These are phyloP conservation scores for Erpetoichthys calabaricus DNA, from an alignment of 2,797 vertebrate genomes.

Conservation along the genomic window DNA sequence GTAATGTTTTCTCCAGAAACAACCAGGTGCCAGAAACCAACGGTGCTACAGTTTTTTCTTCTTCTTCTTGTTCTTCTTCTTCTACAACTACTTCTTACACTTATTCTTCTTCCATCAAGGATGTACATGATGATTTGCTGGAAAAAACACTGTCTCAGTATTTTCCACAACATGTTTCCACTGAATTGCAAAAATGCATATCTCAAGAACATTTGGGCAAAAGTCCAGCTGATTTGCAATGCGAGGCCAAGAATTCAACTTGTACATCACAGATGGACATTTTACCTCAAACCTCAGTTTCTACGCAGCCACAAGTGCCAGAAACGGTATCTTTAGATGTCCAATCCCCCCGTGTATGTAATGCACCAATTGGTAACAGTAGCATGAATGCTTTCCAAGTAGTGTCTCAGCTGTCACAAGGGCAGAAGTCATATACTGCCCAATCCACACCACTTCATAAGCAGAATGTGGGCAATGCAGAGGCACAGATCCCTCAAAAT, in stretches of 20 bases:
- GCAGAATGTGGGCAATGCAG: too few relatives aligned
- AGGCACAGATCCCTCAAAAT: too few relatives aligned
- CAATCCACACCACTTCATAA: conserved; percentile 16
- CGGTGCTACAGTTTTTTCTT: conserved; percentile 75
- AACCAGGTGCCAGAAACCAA: conserved; percentile 72
- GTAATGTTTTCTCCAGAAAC: conserved; percentile 63
- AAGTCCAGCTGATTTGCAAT: conserved; percentile 53
- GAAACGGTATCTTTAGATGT: conserved; percentile 45
- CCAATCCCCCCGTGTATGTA: conserved; percentile 47
- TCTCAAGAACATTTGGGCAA: conserved; percentile 63
- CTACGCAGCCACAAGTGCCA: conserved; percentile 61
- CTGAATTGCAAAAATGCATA: conserved; percentile 66
- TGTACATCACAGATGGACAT: conserved; percentile 80
- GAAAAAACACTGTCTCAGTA: conserved; percentile 82
- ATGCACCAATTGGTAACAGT: conserved; percentile 47
- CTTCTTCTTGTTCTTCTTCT: conserved; percentile 13
- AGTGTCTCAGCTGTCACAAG: conserved; percentile 42
- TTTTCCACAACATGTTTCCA: conserved; percentile 78
- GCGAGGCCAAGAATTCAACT: conserved; percentile 52
- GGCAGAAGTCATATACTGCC: conserved; percentile 32
- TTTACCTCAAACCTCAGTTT: conserved; percentile 60
- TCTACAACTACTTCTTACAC: too few relatives aligned
- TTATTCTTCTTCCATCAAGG: conserved; percentile 49
- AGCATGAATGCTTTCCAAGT: conserved; percentile 54
- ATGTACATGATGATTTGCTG: conserved; percentile 66